phyloP scores from a whole-genome alignment of 2,888 invertebrate genomes.

The Drosophila monieri region DNA sequence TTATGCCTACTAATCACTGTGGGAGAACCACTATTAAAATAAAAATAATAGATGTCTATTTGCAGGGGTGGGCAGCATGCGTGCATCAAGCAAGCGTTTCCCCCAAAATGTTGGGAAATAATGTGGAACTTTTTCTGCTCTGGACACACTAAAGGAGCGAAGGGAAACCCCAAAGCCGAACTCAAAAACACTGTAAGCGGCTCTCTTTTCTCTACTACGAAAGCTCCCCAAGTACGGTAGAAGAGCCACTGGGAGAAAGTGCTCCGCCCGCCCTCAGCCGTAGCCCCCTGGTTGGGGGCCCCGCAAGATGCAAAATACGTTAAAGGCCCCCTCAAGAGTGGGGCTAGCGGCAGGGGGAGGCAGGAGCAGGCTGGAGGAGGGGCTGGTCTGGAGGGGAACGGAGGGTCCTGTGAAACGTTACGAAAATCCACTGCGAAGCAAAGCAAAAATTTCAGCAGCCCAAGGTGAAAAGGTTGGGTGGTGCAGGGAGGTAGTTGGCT shows the following conservation, averaged over 20 bases:
- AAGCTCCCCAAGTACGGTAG: constrained; percentile 59
- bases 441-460: constrained; percentile 67
- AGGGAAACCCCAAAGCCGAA: constrained; percentile 16
- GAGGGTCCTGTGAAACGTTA: constrained; percentile 57
- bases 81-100: too few species aligned
- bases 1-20: too few species aligned
- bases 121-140: constrained; percentile 20
- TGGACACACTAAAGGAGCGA: constrained; percentile 65
- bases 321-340: constrained; percentile 33
- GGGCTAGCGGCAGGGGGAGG: neutral
- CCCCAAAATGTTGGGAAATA: too few species aligned
- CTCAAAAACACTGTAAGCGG: constrained; percentile 15
- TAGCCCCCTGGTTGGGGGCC: constrained; percentile 24
- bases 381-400: neutral
- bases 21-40: too few species aligned
- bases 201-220: constrained; percentile 75
- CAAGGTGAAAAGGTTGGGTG: constrained; percentile 17
- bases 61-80: too few species aligned
- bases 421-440: constrained; percentile 73
- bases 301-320: constrained; percentile 68
- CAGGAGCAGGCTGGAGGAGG: constrained; percentile 6
- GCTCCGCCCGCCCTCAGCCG: constrained; percentile 4
- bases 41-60: too few species aligned
- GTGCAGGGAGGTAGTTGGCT: constrained; percentile 15
- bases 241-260: constrained; percentile 30